Evolutionary conservation across 2,113 vertebrate genomes (phyloP), one percentile per base, ranked within the genome.

Genomic region (Balaeniceps rex): DNA sequence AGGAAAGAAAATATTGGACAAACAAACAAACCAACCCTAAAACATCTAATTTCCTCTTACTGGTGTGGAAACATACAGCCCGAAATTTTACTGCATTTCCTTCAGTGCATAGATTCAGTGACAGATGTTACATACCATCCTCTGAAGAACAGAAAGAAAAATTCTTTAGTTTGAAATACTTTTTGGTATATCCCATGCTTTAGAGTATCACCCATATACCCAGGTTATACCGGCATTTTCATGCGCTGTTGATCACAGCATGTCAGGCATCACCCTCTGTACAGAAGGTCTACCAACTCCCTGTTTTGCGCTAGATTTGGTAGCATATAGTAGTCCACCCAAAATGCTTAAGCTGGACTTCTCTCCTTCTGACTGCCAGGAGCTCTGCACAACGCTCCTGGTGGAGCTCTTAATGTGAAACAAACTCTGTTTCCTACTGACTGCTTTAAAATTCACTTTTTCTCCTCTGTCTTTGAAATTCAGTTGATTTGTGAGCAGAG

Each of bases 361-460:
- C 51, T 89, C 29, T 47, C 21, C 51, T 80, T 71, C 55, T 76
- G n/a, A 44, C 16, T 76, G 14, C 10, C 46, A 80, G 13, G 10
- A 55, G 61, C 22, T 87, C 38, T 47, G 24, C 58, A 11, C 54
- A 65, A 58, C 16, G 70, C 15, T 66, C 25, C 18, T 83, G 22
- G 18, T 49, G 16, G 51, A 96, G 15, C 9, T 66, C 21, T 94
- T 88, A 70, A 8, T 31, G 61, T 88, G 68, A 96, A 92, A 96
- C 55, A n/a, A 44, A 46, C 14, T 93, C 51, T 91, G 11, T 33
- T 91, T 75, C 72, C 16, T 74, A 82, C 23, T 38, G 12, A 12
- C 40, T 93, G 70, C 51, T 96, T 94, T 95, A 66, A 81, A 95
- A 95, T 84, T 90, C 68, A 58, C 14, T 87, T 95, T 95, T 79